Evolutionary conservation across 2,797 vertebrate species (phyloP), one percentile per base, ranked within the genome.

Genomic region (Agapornis canus): DNA sequence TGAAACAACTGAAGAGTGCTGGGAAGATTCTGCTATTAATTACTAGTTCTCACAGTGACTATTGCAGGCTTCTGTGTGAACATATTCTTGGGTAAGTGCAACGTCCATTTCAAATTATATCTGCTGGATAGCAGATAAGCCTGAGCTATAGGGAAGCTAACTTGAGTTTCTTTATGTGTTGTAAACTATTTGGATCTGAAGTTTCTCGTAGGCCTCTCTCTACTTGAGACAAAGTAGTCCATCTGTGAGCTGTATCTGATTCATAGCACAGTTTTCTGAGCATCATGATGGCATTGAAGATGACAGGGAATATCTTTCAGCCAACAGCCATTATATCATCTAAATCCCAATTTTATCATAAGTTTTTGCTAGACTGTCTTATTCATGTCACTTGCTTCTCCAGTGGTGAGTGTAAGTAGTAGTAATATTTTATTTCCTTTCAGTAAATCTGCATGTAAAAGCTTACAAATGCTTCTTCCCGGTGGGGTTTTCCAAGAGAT

Each of bases 1-100:
- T 99, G 92, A 98, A 89, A 81, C 98, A 97, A 95, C 98, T 99
- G 96, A 99, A 99, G 95, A 98, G 94, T n/a, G 97, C 98, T 8
- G 99, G 99, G 63, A 99, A 99, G 97, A 97, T 99, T 87, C 98
- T 99, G 29, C 96, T 99, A 32, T 97, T 99, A 91, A 99, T 99
- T 97, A 99, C 99, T 86, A 99, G 98, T 97, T 99, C 99, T 91
- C 99, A 99, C 97, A 99, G 99, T 68, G 99, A 99, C 97, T 99
- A 99, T 97, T 99, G 99, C 97, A 98, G 98, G 88, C 98, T 99
- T 29, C 98, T 99, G 92, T 99, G 99, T 86, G 98, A 99, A 63
- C 97, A 99, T 96, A 98, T 99, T 90, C 95, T 99, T 82, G 99
- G 99, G 99, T 99, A 97, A 98, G 99, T 96, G 26, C 59, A 87